A percentile compares a stretch with the other conserved stretches of the same genome.
Conservation (phyloP, 1,140 invertebrate species). For the Bombus picipes region DNA sequence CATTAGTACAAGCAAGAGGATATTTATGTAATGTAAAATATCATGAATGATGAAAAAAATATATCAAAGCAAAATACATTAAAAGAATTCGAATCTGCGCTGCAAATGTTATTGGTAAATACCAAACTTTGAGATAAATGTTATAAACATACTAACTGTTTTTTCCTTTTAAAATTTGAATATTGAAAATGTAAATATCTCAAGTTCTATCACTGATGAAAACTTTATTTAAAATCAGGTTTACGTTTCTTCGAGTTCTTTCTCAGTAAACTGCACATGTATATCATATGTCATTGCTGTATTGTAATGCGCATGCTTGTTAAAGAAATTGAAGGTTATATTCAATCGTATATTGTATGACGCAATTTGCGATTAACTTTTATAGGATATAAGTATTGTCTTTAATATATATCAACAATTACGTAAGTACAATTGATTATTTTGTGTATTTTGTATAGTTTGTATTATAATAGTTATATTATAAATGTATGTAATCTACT, state of each 20-base stretch:
- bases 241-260: neutral
- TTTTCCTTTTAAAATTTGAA: neutral
- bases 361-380: neutral
- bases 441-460: neutral
- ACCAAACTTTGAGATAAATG: neutral
- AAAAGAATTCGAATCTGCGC: neutral
- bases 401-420: neutral
- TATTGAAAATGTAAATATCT: neutral
- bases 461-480: neutral
- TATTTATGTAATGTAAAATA: neutral
- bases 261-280: neutral
- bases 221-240: neutral
- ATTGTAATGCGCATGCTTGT: neutral
- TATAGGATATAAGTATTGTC: neutral
- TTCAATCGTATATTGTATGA: neutral
- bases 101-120: too few species aligned
- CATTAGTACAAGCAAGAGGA: neutral
- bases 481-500: neutral
- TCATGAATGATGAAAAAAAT: neutral
- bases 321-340: neutral
- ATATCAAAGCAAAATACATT: neutral
- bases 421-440: neutral
- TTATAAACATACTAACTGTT: neutral
- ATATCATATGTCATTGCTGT: neutral
- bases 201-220: neutral